These are phyloP conservation scores for Acropternis orthonyx DNA, from an alignment of 2,797 vertebrate genomes.

Conservation along the genomic window DNA sequence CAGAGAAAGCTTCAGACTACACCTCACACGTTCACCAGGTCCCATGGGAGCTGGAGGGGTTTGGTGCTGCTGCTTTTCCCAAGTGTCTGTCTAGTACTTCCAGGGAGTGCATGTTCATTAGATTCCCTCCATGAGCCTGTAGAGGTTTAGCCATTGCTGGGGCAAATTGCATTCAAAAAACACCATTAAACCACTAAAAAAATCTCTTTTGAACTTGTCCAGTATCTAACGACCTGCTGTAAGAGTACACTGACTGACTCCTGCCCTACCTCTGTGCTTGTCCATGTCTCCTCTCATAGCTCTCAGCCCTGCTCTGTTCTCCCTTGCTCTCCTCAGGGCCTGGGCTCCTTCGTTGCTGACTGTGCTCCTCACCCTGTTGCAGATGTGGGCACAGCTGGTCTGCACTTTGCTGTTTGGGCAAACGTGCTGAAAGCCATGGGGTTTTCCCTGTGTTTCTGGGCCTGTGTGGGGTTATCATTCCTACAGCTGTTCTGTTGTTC, in stretches of 20 bases:
- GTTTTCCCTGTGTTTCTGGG: neutral
- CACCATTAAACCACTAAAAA: too few relatives aligned
- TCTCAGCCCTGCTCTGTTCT: neutral
- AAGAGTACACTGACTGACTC: too few relatives aligned
- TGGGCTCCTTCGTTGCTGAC: neutral
- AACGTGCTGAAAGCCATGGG: fast-evolving
- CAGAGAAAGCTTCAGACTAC: neutral
- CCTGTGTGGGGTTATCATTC: fast-evolving
- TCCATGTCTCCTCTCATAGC: fast-evolving
- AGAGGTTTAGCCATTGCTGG: neutral
- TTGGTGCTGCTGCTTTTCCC: neutral
- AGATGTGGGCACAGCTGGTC: neutral
- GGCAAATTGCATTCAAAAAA: neutral
- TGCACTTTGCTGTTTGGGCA: neutral
- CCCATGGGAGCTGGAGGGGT: fast-evolving
- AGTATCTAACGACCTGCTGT: too few relatives aligned
- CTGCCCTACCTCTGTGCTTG: neutral
- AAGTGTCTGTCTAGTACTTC: neutral
- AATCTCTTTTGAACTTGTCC: too few relatives aligned
- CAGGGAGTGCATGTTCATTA: neutral
- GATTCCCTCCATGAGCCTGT: neutral
- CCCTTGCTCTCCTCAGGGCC: neutral
- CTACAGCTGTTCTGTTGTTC: neutral
- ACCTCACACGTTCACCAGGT: neutral
- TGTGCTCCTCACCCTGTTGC: neutral